phyloP scores from a whole-genome alignment of 1,140 invertebrate genomes.

The Trigoniulus corallinus region DNA sequence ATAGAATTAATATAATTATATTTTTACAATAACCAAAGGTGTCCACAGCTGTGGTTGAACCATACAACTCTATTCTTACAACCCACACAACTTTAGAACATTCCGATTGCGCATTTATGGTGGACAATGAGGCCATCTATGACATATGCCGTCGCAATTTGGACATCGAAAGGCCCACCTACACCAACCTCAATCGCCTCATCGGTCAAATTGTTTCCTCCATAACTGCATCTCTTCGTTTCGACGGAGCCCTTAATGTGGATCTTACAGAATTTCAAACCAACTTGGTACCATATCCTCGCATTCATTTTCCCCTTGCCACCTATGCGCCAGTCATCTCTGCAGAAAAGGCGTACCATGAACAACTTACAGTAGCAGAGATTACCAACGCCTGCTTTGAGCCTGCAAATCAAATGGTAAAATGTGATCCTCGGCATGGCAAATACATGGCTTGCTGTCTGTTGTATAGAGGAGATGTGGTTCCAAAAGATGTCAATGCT shows the following conservation, averaged over 20 bases:
- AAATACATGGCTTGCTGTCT: constrained; percentile 83
- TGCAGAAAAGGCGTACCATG: constrained; percentile 71
- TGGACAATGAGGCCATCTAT: constrained; percentile 79
- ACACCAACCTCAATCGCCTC: constrained; percentile 57
- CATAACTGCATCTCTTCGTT: constrained; percentile 70
- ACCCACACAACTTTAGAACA: constrained; percentile 62
- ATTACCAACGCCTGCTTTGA: constrained; percentile 83
- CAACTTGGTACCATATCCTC: constrained; percentile 67
- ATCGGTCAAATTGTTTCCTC: constrained; percentile 75
- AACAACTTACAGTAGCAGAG: constrained; percentile 62
- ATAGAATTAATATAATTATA: constrained; percentile 24
- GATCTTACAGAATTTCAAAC: constrained; percentile 82
- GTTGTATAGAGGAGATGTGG: constrained; percentile 56
- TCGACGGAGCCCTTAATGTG: constrained; percentile 74
- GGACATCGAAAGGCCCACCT: constrained; percentile 69
- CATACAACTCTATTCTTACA: constrained; percentile 68
- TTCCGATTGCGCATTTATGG: constrained; percentile 50
- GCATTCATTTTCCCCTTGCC: constrained; percentile 65
- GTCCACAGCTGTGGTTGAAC: constrained; percentile 68
- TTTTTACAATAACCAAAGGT: constrained; percentile 24
- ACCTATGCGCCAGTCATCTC: constrained; percentile 73
- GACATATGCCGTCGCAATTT: constrained; percentile 77
- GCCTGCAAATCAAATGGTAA: constrained; percentile 82
- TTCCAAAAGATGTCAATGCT: constrained; percentile 56
- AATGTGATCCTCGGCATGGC: constrained; percentile 71